A percentile compares a stretch with the other conserved stretches of the same genome.
These are phyloP conservation scores for Melanotaenia trifasciata DNA, from an alignment of 2,797 vertebrate genomes.

Conservation along the genomic window DNA sequence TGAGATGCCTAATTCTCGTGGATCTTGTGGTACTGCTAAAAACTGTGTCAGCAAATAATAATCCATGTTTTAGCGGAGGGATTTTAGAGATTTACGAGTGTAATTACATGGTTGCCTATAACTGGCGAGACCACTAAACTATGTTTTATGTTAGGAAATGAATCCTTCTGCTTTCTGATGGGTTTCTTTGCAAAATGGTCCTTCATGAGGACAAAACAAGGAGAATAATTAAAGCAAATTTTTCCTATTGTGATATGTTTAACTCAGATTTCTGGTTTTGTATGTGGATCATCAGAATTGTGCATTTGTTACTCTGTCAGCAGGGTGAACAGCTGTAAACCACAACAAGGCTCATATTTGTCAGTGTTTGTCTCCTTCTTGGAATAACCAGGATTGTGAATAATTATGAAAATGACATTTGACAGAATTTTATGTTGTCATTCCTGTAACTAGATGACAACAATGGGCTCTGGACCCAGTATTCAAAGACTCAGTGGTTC, in stretches of 20 bases:
- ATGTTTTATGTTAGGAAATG: conserved; percentile 46
- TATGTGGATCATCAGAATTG: conserved; percentile 18
- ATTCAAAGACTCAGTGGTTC: conserved; percentile 16
- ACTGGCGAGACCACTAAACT: conserved; percentile 65
- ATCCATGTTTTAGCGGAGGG: conserved; percentile 71
- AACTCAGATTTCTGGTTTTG: conserved; percentile 3
- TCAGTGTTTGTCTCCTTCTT: conserved; percentile 23
- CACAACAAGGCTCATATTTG: conserved; percentile 17
- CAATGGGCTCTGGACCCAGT: conserved; percentile 44
- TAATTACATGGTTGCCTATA: conserved; percentile 77
- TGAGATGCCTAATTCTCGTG: conserved; percentile 54
- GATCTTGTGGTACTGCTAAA: conserved; percentile 64
- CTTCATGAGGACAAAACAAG: conserved; percentile 37
- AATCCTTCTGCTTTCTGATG: conserved; percentile 54
- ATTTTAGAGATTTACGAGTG: conserved; percentile 74
- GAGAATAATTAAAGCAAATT: not conserved
- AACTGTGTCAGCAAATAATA: conserved; percentile 79
- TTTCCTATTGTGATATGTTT: not conserved
- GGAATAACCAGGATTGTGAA: conserved; percentile 17
- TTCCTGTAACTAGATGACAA: conserved; percentile 54
- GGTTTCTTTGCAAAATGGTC: conserved; percentile 63
- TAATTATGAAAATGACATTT: conserved; percentile 32
- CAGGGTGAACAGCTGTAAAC: conserved; percentile 22
- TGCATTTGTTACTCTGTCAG: conserved; percentile 11
- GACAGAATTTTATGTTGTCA: conserved; percentile 45